Evolutionary conservation across 1,140 invertebrate genomes (phyloP), one percentile per base, ranked within the genome.

Genomic region (Hyposmocoma kahamanoa): DNA sequence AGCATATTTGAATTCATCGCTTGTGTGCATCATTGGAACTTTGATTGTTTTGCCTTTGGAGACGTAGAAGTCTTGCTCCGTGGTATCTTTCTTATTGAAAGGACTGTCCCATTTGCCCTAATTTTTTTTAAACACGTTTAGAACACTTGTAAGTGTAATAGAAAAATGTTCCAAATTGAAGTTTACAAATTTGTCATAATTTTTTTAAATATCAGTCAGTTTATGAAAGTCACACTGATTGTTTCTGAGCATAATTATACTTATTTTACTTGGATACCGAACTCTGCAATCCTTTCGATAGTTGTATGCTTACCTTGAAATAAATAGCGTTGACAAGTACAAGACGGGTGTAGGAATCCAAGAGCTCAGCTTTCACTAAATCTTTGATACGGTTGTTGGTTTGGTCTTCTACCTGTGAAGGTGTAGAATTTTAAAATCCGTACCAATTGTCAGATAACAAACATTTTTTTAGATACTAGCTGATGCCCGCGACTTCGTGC

Each of bases 351-450:
- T 79, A 54, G 1, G 66, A 56, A 47, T 85, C 49, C 10, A 93
- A 81, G 47, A 71, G 67, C 47, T 71, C 87, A 63, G 84, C 59
- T 18, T 82, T 62, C 28, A 95, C 84, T 17, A 94, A 75, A 66
- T 94, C 75, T 48, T 88, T 89, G 52, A 95, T 93, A 72, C 91
- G 91, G 51, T 91, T 82, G 54, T 91, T 88, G 0, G 94, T 96
- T 69, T 92, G 87, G 4, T 88, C 62, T 69, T 90, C 88, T 0
- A 95, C 90, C 93, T 79, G 26, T 17, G 65, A 59, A 32, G 47
- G 38, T 32, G 28, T 46, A n/a, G n/a, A n/a, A n/a, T n/a, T n/a
- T n/a, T n/a, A n/a, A n/a, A n/a, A n/a, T n/a, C n/a, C n/a, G n/a
- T n/a, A n/a, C n/a, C n/a, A n/a, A n/a, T n/a, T n/a, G n/a, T n/a